Base-by-base conservation (phyloP, 2,113 vertebrate genomes). In the Trogon surrucura region DNA sequence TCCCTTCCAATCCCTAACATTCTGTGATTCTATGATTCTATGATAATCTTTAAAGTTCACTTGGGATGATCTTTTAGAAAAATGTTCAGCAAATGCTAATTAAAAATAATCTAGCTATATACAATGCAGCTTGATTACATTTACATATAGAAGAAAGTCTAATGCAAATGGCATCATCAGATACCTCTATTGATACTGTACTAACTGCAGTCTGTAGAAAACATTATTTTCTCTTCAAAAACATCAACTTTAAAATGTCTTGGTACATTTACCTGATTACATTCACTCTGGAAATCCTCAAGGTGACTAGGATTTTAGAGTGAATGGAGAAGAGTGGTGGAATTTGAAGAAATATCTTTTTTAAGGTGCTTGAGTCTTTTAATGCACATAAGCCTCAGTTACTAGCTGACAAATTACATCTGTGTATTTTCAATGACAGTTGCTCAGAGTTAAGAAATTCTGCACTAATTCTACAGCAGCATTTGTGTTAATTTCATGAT, bases 121-220 rank as follows among this genome's bases (percentile, higher is more conserved):
- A 93, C 95, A 96, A 95, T 94, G 80, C 79, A 79, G 57, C 84
- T 87, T 95, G 95, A 97, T 97, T 96, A 53, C 91, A 95, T 95
- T 95, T 87, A 91, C 86, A 93, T 91, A 85, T 41, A 93, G 95
- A 92, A 88, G 82, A 74, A 83, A 83, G 27, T 75, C 38, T 88
- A 82, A 90, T 93, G 87, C 44, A 94, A 95, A 92, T 91, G 36
- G 23, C 23, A 92, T 95, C 22, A 84, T 84, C 73, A 85, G 53
- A 85, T 91, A 87, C 10, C 86, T 93, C 29, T 88, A 7, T 48
- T 87, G 69, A 74, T 81, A 50, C 12, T 82, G 13, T 32, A 53
- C 26, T 61, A 38, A 81, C 36, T 15, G 16, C 21, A 57, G 57
- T 16, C 80, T 69, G 48, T 65, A 84, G 57, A 67, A 97, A 94